Conservation (phyloP, 2,113 vertebrate genomes). For the Ovis canadensis region DNA sequence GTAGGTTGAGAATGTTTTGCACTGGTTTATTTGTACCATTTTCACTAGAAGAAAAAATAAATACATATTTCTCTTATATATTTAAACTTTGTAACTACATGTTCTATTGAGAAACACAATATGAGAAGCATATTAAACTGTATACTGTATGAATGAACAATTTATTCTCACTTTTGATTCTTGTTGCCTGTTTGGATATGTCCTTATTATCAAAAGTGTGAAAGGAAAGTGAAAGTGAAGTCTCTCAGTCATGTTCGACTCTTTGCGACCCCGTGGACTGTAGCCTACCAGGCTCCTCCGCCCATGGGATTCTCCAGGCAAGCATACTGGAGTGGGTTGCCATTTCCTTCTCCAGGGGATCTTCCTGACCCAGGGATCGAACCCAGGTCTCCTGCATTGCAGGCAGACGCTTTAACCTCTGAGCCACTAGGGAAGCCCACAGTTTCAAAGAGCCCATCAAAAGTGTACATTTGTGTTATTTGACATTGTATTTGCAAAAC, state of each 20-base stretch:
- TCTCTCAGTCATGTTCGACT: too few species aligned
- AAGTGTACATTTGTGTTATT: not conserved
- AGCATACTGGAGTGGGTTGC: too few species aligned
- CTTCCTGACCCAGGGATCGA: rapidly evolving
- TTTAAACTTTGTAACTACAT: not conserved
- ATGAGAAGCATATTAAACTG: not conserved
- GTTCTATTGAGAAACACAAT: not conserved
- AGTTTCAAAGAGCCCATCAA: not conserved
- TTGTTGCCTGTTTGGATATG: not conserved
- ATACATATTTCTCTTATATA: not conserved
- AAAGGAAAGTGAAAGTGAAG: too few species aligned
- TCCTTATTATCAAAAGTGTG: not conserved
- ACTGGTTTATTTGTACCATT: not conserved
- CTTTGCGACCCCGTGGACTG: too few species aligned
- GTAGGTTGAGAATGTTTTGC: not conserved
- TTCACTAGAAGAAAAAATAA: not conserved
- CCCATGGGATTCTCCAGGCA: too few species aligned
- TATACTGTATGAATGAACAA: not conserved
- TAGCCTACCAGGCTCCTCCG: too few species aligned
- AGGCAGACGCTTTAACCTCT: too few species aligned
- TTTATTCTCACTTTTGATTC: not conserved
- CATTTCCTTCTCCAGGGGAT: too few species aligned
- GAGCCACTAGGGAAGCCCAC: too few species aligned
- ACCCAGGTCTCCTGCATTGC: too few species aligned
- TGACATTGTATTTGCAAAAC: not conserved